Percentiles rank a stretch among this genome's conserved stretches.
Evolutionary conservation across 1,140 invertebrate species (phyloP).

Genomic region (Formica exsecta): DNA sequence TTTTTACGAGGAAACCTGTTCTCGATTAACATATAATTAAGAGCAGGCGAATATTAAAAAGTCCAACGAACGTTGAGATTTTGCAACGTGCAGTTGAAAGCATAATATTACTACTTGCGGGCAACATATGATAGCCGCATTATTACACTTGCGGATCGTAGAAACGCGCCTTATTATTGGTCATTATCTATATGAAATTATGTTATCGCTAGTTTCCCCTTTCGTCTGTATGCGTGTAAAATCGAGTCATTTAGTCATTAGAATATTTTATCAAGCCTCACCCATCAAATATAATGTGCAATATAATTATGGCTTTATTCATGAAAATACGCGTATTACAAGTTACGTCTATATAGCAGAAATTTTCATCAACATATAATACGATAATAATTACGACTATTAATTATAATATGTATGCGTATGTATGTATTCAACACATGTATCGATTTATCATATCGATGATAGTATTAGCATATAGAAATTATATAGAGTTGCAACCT

Average conservation of each 20-base stretch:
- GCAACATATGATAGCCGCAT: conserved; percentile 21
- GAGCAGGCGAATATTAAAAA: background rate
- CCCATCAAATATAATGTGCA: background rate
- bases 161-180: conserved; percentile 24
- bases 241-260: conserved; percentile 13
- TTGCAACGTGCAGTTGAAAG: conserved; percentile 24
- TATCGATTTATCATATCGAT: background rate
- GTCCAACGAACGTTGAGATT: background rate
- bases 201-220: background rate
- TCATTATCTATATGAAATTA: conserved; percentile 20
- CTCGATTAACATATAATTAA: conserved; percentile 2
- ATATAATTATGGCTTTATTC: background rate
- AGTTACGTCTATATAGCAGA: no score
- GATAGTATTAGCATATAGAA: background rate
- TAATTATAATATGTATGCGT: background rate
- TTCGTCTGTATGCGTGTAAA: background rate
- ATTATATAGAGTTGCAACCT: conserved; percentile 15
- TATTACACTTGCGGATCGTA: conserved; percentile 24
- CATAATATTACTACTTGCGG: background rate
- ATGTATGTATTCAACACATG: background rate
- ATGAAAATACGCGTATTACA: no score
- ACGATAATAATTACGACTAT: no score
- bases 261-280: background rate
- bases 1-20: conserved; percentile 3
- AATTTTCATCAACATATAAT: no score